These are phyloP conservation scores for Steinernema hermaphroditum DNA, from an alignment of 2,888 invertebrate species.

Conservation along the genomic window DNA sequence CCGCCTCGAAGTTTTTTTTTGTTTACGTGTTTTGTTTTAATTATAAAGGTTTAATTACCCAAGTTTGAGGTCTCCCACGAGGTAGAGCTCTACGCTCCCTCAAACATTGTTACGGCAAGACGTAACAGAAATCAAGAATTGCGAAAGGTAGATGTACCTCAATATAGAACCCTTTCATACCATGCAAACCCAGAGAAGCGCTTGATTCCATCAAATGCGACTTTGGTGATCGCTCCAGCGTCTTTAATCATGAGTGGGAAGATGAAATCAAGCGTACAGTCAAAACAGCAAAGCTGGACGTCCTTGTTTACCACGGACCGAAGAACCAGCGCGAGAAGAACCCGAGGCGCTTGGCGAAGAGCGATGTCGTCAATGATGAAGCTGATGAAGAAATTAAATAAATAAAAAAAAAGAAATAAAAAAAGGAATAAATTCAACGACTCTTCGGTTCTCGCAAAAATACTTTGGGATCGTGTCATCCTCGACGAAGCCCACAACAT, in stretches of 20 bases:
- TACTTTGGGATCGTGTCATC: slow-evolving; percentile 83
- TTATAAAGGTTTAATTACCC: no score
- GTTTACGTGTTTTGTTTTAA: no score
- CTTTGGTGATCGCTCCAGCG: slow-evolving; percentile 87
- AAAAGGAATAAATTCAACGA: slow-evolving; percentile 20
- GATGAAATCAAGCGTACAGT: slow-evolving; percentile 72
- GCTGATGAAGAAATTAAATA: background rate
- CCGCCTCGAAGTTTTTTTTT: background rate
- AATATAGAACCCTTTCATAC: no score
- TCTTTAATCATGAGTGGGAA: slow-evolving; percentile 86
- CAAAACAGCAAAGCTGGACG: slow-evolving; percentile 72
- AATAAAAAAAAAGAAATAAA: no score
- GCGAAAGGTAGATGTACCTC: slow-evolving; percentile 42
- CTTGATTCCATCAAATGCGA: slow-evolving; percentile 65
- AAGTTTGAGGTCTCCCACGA: no score
- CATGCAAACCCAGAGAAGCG: slow-evolving; percentile 29
- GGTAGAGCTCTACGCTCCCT: no score
- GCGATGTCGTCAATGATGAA: slow-evolving; percentile 75
- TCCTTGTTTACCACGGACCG: slow-evolving; percentile 80
- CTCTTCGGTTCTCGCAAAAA: slow-evolving; percentile 69
- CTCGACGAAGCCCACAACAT: slow-evolving; percentile 92
- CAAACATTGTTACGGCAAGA: no score
- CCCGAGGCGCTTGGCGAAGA: slow-evolving; percentile 48
- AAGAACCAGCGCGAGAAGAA: slow-evolving; percentile 68
- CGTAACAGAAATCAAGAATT: slow-evolving; percentile 12